phyloP scores from a whole-genome alignment of 2,113 vertebrate species.

The Malurus cyaneus region DNA sequence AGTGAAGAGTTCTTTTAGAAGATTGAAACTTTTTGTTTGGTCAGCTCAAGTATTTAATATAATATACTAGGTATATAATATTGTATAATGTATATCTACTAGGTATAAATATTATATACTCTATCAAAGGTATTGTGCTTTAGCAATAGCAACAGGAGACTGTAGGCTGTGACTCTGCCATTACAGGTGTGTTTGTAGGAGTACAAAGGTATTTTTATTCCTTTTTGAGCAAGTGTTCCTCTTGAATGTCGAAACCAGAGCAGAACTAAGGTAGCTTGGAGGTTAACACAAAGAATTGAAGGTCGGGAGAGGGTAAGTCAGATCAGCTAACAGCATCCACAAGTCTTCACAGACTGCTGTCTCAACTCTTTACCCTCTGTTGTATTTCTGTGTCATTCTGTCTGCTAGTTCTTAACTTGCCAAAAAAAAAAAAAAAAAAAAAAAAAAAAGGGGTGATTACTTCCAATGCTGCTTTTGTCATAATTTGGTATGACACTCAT shows the following conservation, averaged over 20 bases:
- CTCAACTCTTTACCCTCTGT: background rate
- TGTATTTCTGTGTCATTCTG: background rate
- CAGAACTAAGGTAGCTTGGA: background rate
- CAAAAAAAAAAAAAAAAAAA: background rate
- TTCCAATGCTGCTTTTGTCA: background rate
- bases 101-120: background rate
- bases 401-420: background rate
- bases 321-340: background rate
- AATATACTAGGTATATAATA: no score
- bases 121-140: background rate
- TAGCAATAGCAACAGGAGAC: background rate
- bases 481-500: background rate
- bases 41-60: background rate
- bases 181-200: background rate
- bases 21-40: background rate
- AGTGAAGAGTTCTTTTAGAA: background rate
- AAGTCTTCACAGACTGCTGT: background rate
- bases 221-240: background rate
- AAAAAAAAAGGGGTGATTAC: background rate
- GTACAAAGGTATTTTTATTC: background rate
- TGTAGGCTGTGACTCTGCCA: background rate
- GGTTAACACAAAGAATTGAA: background rate
- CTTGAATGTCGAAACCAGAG: background rate
- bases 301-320: background rate
- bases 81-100: no score